Base-by-base conservation (phyloP, 1,140 invertebrate genomes). In the Drosophila equinoxialis region DNA sequence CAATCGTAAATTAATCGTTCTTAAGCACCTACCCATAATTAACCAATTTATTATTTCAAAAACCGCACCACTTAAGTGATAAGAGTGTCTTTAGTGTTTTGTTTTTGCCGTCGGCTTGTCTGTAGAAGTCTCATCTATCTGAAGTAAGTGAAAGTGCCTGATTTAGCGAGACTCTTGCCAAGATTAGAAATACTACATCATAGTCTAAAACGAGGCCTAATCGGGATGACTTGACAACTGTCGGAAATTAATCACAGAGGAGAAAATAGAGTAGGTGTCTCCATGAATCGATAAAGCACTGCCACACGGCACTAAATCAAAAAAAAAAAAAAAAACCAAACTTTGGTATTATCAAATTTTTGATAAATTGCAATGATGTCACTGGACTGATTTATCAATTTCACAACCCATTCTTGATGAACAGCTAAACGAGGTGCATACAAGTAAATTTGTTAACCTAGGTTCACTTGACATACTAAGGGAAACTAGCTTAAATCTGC, bases 321-420 rank as follows among this genome's bases (percentile, higher is more conserved):
- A 30, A 30, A 6, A 30, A 30, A 30, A 8, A 7, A 20, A 23
- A 23, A 1, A 1, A 17, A 17, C 14, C 3, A 37, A 7, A 37
- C 6, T 20, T 48, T 20, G 4, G 7, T 20, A 51, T 51, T 23
- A 51, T 11, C 45, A 23, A 20, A 8, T 51, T 51, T 51, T 23
- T n/a, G 6, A 23, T 6, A 23, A 51, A 23, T 51, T 68, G 45
- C 68, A 17, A 35, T 65, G 35, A 76, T 69, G 48, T 59, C 51
- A 26, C 23, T 23, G 17, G 35, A 11, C 51, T 14, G 58, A 23
- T 17, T 72, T 74, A 79, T 86, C 80, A 83, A 89, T 89, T 86
- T 85, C 81, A 85, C 75, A 66, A 84, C 48, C 23, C 11, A 20
- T 2, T 63, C 30, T 33, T 6, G 11, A 13, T 33, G 7, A 33